Evolutionary conservation across 1,140 invertebrate genomes (phyloP).

Genomic region (Pteromalus puparum): DNA sequence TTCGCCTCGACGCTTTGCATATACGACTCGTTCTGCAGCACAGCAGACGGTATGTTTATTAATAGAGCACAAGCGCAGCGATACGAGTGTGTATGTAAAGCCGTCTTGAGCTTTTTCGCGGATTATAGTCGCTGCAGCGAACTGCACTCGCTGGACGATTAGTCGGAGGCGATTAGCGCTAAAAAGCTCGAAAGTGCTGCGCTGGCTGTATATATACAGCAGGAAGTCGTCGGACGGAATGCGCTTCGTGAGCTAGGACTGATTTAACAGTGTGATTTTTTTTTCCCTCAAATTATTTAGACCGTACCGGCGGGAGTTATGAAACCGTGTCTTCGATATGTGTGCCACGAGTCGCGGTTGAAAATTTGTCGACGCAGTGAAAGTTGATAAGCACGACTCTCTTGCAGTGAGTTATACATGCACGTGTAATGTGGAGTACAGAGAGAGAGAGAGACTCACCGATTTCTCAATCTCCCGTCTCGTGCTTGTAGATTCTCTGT

Average conservation of each 20-base stretch:
- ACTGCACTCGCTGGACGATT: slow-evolving; percentile 19
- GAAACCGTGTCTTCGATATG: neutral
- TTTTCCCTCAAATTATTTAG: neutral
- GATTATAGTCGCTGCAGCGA: neutral
- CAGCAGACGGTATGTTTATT: neutral
- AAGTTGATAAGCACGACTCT: slow-evolving; percentile 19
- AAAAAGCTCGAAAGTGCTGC: slow-evolving; percentile 5
- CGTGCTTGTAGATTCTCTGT: neutral
- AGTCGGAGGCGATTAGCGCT: slow-evolving; percentile 25
- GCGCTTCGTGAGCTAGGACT: neutral
- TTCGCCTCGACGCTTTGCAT: neutral
- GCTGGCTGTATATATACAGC: no score
- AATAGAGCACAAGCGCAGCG: slow-evolving; percentile 1
- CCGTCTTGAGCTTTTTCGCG: neutral
- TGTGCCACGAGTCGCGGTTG: neutral
- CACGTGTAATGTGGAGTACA: no score
- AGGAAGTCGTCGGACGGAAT: neutral
- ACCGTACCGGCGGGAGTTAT: neutral
- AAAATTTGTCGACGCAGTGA: slow-evolving; percentile 29
- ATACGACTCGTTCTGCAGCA: no score
- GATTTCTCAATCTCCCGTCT: neutral
- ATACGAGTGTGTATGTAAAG: neutral
- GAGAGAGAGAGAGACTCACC: slow-evolving; percentile 9
- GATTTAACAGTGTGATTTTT: neutral
- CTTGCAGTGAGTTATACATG: no score